A percentile compares a stretch with the other conserved stretches of the same genome.
phyloP scores from a whole-genome alignment of 1,140 invertebrate species.

The Lerema accius region DNA sequence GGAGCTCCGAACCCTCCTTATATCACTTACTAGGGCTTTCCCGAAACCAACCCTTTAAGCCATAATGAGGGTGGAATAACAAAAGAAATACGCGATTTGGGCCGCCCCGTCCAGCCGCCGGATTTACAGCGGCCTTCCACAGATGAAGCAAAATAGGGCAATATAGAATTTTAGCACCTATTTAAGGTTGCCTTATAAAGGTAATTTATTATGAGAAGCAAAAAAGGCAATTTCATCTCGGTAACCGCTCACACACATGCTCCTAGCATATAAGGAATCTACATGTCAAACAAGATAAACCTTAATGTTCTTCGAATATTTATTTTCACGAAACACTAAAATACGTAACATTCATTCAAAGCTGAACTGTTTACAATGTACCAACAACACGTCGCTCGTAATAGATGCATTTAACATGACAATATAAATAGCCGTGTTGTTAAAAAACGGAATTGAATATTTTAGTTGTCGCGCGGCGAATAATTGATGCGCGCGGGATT shows the following conservation, averaged over 20 bases:
- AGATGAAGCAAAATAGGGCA: constrained; percentile 6
- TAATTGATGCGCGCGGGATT: constrained; percentile 27
- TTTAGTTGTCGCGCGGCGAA: constrained; percentile 21
- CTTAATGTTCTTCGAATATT: too few relatives aligned
- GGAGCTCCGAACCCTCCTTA: constrained; percentile 5
- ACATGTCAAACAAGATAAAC: too few relatives aligned
- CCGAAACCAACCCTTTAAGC: constrained; percentile 12
- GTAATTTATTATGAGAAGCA: too few relatives aligned
- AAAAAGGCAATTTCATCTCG: too few relatives aligned
- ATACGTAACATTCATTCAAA: too few relatives aligned
- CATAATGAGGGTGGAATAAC: constrained; percentile 15
- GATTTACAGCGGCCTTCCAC: constrained; percentile 2
- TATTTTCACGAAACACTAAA: too few relatives aligned
- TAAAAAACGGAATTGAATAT: constrained; percentile 31
- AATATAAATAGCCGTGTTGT: constrained; percentile 25
- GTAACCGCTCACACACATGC: too few relatives aligned
- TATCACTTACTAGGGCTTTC: constrained; percentile 7
- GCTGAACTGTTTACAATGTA: too few relatives aligned
- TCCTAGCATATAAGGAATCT: too few relatives aligned
- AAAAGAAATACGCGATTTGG: constrained; percentile 9
- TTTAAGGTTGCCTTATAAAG: neutral
- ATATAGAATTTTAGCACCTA: constrained; percentile 3
- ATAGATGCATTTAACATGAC: constrained; percentile 14
- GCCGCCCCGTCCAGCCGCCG: neutral
- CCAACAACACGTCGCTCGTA: neutral